Base-by-base conservation (phyloP, 1,140 invertebrate genomes). In the Sminthurides bifidus region DNA sequence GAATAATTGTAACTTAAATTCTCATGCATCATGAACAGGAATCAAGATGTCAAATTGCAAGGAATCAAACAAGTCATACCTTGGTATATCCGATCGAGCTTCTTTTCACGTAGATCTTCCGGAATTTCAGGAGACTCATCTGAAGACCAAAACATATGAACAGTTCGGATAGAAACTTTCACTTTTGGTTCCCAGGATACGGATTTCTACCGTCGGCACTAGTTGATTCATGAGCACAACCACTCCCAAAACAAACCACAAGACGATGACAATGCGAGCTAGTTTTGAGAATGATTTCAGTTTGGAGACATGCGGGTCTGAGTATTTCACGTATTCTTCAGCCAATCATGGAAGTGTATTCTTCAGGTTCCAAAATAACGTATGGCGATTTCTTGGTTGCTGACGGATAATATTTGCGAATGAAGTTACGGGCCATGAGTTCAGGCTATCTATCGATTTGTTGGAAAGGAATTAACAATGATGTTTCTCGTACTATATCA, bases 311-410 rank as follows among this genome's bases (percentile, higher is more conserved):
- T 48, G 14, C 5, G 24, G 6, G 19, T 48, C 44, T 12, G 21
- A 14, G 19, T 48, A 48, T 6, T 10, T 26, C 12, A 48, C 44
- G 19, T 48, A 26, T 30, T 48, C 44, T 30, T 48, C 44, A 6
- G 19, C 6, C 44, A n/a, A 48, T 48, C 44, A 48, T 48, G 44
- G 44, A 5, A 5, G 44, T 26, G 44, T 30, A 48, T 19, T 48
- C 44, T 23, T 48, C 44, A 23, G 44, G 44, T 26, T 48, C 44
- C 21, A 48, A 27, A 48, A 48, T 48, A 5, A 48, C 44, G 44
- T 48, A 44, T 43, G 37, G 35, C 2, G 27, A 29, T 15, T 53
- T 27, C 24, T 41, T 53, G 15, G 5, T 17, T 30, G 37, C 37
- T 19, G 31, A 8, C 19, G 38, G 27, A 30, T 26, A 26, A 44